These are phyloP conservation scores for Osmoderma eremita DNA, from an alignment of 2,888 invertebrate species.

Conservation along the genomic window DNA sequence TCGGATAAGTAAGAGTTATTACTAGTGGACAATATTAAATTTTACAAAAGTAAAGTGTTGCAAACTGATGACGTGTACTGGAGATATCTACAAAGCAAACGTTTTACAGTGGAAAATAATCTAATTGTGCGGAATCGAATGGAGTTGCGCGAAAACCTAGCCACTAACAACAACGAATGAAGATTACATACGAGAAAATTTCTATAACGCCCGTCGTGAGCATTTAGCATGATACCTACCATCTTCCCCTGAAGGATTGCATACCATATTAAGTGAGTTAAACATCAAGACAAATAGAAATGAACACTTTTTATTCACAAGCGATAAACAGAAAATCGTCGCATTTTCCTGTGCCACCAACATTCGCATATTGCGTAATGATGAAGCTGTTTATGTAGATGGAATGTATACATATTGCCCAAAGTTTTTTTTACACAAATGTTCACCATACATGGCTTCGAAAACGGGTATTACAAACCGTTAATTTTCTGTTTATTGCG, in stretches of 20 bases:
- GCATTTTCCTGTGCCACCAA: constrained; percentile 15
- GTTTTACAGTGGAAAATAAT: constrained; percentile 14
- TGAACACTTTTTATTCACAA: not conserved
- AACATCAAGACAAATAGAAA: constrained; percentile 14
- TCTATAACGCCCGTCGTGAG: constrained; percentile 18
- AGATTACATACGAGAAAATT: constrained; percentile 19
- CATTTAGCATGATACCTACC: constrained; percentile 10
- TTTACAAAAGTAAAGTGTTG: constrained; percentile 23
- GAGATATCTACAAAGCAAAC: constrained; percentile 9
- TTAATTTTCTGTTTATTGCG: no score
- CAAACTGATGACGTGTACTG: constrained; percentile 20
- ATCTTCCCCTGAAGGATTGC: constrained; percentile 5
- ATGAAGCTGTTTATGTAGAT: constrained; percentile 20
- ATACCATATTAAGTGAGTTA: constrained; percentile 9
- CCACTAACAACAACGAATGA: constrained; percentile 16
- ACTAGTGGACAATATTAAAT: constrained; percentile 14
- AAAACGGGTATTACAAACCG: not conserved
- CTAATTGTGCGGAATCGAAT: not conserved
- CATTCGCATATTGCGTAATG: constrained; percentile 7
- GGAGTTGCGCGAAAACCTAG: constrained; percentile 13
- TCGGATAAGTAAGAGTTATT: constrained; percentile 2
- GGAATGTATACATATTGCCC: constrained; percentile 10
- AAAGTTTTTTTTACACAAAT: constrained; percentile 19
- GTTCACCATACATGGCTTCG: constrained; percentile 7
- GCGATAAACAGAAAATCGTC: not conserved